Percentiles rank a stretch among this genome's conserved stretches.
Evolutionary conservation across 2,113 vertebrate species (phyloP).

Genomic region (Ranitomeya imitator): DNA sequence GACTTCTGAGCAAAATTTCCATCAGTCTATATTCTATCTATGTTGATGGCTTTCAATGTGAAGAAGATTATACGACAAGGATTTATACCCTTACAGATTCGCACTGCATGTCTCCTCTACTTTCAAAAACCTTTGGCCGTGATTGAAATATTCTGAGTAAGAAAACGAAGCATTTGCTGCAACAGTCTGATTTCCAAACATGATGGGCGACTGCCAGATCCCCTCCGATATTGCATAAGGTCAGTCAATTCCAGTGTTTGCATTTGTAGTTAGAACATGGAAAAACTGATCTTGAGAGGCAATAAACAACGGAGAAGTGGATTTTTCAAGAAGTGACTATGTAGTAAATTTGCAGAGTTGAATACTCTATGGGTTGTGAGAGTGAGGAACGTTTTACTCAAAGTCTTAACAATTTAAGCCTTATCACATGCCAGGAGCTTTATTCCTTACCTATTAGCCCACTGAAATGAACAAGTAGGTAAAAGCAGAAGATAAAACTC

Average conservation of each 20-base stretch:
- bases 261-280: not conserved
- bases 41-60: no score
- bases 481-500: not conserved
- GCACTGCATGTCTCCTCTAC: not conserved
- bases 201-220: not conserved
- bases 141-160: not conserved
- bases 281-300: not conserved
- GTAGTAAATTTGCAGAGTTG: not conserved
- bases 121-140: not conserved
- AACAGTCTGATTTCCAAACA: not conserved
- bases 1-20: no score
- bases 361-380: not conserved
- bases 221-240: not conserved
- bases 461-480: no score
- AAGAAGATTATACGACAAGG: not conserved
- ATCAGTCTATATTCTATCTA: no score
- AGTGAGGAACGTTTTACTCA: not conserved
- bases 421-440: not conserved
- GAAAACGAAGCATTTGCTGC: not conserved
- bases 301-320: not conserved
- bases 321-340: not conserved
- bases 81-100: not conserved
- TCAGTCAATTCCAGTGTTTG: constrained; percentile 23
- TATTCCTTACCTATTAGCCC: not conserved
- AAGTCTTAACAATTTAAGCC: not conserved